Conservation (phyloP, 2,797 vertebrate genomes). For the Eulemur albifrons region DNA sequence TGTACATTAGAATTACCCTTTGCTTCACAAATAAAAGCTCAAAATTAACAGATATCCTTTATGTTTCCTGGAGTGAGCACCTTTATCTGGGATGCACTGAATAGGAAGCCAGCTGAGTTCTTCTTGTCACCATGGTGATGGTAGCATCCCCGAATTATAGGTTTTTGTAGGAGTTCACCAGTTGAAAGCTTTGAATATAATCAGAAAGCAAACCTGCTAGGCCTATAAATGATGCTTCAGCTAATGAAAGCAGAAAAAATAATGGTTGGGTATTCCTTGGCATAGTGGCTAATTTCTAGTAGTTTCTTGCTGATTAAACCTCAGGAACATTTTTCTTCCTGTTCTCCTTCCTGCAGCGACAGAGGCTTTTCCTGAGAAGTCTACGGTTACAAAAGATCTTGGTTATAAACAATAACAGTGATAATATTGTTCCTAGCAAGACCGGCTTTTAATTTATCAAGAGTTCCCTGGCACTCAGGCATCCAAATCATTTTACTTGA, state of each 20-base stretch:
- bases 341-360: not conserved
- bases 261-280: not conserved
- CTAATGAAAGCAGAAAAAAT: not conserved
- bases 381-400: not conserved
- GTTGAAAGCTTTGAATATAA: conserved; percentile 20
- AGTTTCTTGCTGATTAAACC: conserved; percentile 36
- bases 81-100: not conserved
- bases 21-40: not conserved
- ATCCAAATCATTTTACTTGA: not conserved
- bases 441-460: not conserved
- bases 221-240: not conserved
- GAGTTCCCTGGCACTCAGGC: not conserved
- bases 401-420: not conserved
- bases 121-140: conserved; percentile 3
- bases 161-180: not conserved
- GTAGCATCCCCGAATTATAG: not conserved
- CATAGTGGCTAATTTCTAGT: not conserved
- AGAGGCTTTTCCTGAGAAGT: not conserved
- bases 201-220: not conserved
- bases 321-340: not conserved
- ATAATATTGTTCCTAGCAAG: not conserved
- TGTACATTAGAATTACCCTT: not conserved
- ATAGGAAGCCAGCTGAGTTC: not conserved
- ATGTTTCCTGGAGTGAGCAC: not conserved
- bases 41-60: not conserved